Evolutionary conservation across 2,888 invertebrate genomes (phyloP), one percentile per base, ranked within the genome.

Genomic region (Drosophila setosimentum): DNA sequence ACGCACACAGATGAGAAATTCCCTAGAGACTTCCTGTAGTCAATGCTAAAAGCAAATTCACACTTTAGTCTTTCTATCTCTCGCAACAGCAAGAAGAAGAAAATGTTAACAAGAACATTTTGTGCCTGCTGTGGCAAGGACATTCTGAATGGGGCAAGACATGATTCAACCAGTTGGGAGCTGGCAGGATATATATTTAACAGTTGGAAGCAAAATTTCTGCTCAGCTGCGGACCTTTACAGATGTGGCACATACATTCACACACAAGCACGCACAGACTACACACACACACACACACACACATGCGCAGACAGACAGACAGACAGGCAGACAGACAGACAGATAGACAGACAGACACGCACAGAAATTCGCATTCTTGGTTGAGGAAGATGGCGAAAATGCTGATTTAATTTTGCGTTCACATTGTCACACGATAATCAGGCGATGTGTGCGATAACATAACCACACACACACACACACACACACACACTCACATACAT

Each of bases 391-490:
- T 70, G 76, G 68, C 71, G 72, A 76, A 88, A 87, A 85, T 90
- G 75, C 81, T 86, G 90, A 88, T 90, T 90, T 87, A 86, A 88
- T 88, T 88, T 83, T 72, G 83, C 78, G 86, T 66, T 68, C 86
- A 78, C 90, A 88, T 87, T 90, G 87, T 86, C 87, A 87, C 81
- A 86, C 75, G 83, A 86, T 87, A 88, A 87, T 87, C 90, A 80
- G 73, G 54, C 58, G 68, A 71, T 76, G 69, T 65, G 59, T 71
- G 63, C 60, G 76, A 82, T 85, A 81, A 83, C 73, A 81, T 59
- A 55, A 61, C 58, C 49, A 53, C 32, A 65, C 50, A 54, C 27
- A 18, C 45, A 59, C 24, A 57, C 8, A 60, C 27, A 58, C 35
- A 60, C 49, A 37, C n/a, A 29, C 24, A 65, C 57, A 51, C 49